These are phyloP conservation scores for Yoshiicerus persimilis DNA, from an alignment of 1,140 invertebrate genomes.

Conservation along the genomic window DNA sequence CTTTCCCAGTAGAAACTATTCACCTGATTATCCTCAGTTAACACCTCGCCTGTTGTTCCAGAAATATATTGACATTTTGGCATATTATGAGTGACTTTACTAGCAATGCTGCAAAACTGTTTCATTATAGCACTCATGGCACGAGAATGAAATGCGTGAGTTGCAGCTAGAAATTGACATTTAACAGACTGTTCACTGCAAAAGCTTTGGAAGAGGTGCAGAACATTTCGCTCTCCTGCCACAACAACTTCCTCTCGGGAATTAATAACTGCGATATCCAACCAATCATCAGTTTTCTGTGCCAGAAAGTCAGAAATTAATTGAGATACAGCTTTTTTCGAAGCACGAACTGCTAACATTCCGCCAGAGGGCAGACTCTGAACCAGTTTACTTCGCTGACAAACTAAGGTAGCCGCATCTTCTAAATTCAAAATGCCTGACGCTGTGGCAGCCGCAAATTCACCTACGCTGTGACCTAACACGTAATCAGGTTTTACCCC, in stretches of 20 bases:
- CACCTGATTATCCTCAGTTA: background rate
- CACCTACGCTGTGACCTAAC: conserved; percentile 28
- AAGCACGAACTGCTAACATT: conserved; percentile 27
- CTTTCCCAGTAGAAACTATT: background rate
- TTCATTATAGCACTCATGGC: background rate
- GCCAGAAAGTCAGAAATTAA: background rate
- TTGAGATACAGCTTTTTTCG: background rate
- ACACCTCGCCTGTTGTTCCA: background rate
- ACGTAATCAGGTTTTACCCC: conserved; percentile 25
- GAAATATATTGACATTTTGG: background rate
- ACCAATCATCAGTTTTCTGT: background rate
- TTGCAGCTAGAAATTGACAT: background rate
- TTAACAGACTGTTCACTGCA: background rate
- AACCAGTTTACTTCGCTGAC: conserved; percentile 3
- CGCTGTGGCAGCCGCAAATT: conserved; percentile 30
- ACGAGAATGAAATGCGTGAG: conserved; percentile 5
- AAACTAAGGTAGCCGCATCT: conserved; percentile 5
- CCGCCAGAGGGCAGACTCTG: background rate
- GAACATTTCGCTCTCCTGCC: background rate
- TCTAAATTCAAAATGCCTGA: background rate
- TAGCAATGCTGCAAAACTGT: background rate
- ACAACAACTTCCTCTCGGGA: conserved; percentile 29
- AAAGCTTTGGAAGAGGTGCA: background rate
- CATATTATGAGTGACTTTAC: background rate
- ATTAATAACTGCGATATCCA: conserved; percentile 13